Evolutionary conservation across 2,113 vertebrate genomes (phyloP), one percentile per base, ranked within the genome.

Genomic region (Nipponia nippon): DNA sequence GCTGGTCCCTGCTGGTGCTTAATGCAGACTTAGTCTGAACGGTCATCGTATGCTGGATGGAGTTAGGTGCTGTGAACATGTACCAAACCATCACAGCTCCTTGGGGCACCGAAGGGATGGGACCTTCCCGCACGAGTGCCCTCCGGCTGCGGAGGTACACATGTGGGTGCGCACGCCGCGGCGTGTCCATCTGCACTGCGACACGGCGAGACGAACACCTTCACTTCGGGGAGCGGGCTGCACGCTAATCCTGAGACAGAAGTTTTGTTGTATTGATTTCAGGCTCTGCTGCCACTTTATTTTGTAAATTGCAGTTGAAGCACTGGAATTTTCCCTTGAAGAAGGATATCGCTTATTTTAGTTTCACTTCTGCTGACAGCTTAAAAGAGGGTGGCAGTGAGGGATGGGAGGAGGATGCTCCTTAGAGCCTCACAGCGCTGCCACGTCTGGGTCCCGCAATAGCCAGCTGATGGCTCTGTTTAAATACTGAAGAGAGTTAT

Each of bases 1-100:
- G 59, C 46, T 4, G 46, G 59, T 32, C 66, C 58, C 21, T 4
- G 13, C 49, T 34, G 71, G 14, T 36, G 59, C 42, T 71, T 3
- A 4, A 3, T 2, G 23, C 63, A 9, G 46, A 3, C 34, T 21
- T 4, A 5, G 55, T 1, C 26, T 1, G 17, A 26, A 5, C 1
- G 3, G 34, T 16, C 13, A 2, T 3, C 3, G 4, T 14, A 1
- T 2, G 7, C 40, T 3, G 78, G 34, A 4, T 6, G 53, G 27
- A 17, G 11, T 7, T 10, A 2, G 49, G 8, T 36, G 63, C 88
- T 50, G 47, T 10, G 49, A 38, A 2, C 26, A 1, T 1, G 38
- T 6, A 1, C 2, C 40, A 8, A 11, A 47, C 16, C 4, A 1
- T 20, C 30, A 7, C 30, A 13, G 67, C 59, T 36, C 40, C n/a